Evolutionary conservation across 1,140 invertebrate species (phyloP).

Genomic region (Bacillus rossius): DNA sequence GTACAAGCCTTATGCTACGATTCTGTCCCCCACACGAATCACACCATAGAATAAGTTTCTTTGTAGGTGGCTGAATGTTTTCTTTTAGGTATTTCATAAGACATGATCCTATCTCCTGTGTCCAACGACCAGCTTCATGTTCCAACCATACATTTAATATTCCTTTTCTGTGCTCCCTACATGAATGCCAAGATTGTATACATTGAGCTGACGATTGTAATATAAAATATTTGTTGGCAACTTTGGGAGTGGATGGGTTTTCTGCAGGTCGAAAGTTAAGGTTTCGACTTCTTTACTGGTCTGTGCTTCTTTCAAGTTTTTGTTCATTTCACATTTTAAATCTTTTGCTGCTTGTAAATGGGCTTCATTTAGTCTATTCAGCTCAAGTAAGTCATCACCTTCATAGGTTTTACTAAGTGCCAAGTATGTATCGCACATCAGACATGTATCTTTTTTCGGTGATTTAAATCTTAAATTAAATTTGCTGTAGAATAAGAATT

Average conservation of each 20-base stretch:
- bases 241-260: conserved; percentile 31
- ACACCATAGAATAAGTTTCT: conserved; percentile 34
- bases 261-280: conserved; percentile 33
- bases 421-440: too few species aligned
- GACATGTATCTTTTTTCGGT: too few species aligned
- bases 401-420: too few species aligned
- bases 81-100: conserved; percentile 30
- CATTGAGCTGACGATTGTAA: conserved; percentile 34
- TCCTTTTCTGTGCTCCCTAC: conserved; percentile 18
- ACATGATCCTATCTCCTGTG: conserved; percentile 36
- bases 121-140: conserved; percentile 29
- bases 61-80: conserved; percentile 19
- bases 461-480: too few species aligned
- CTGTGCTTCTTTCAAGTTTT: too few species aligned
- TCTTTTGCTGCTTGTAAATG: too few species aligned
- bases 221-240: conserved; percentile 29
- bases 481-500: too few species aligned
- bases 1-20: conserved; percentile 34
- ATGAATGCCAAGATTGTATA: too few species aligned
- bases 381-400: too few species aligned
- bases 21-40: conserved; percentile 39
- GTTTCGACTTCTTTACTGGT: too few species aligned
- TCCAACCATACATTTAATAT: conserved; percentile 33
- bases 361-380: too few species aligned
- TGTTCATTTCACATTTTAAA: too few species aligned